Evolutionary conservation across 2,888 invertebrate species (phyloP).

Genomic region (Oeneis ivallda): DNA sequence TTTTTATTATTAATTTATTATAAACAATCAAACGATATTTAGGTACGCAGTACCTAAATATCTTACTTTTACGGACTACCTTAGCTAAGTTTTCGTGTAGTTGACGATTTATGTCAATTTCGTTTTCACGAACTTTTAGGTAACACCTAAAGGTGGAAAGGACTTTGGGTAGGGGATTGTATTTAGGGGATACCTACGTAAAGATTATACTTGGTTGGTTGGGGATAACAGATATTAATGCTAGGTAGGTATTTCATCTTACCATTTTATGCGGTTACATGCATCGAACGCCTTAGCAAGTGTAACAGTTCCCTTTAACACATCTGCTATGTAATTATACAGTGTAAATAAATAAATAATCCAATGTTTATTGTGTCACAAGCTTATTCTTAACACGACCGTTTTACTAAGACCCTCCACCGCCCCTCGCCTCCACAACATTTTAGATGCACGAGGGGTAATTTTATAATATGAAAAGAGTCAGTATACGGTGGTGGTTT

Average conservation of each 20-base stretch:
- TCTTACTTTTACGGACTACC: no score
- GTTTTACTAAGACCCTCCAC: constrained; percentile 43
- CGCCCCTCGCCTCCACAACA: constrained; percentile 22
- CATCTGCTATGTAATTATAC: constrained; percentile 72
- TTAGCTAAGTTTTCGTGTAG: no score
- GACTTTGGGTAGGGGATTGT: no score
- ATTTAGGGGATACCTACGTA: no score
- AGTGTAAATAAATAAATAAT: constrained; percentile 71
- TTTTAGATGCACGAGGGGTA: constrained; percentile 4
- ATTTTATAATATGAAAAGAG: constrained; percentile 13
- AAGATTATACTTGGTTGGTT: no score
- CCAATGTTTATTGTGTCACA: constrained; percentile 74
- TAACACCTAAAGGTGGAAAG: neutral
- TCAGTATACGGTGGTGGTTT: constrained; percentile 43
- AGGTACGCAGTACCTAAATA: no score
- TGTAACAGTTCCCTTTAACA: constrained; percentile 45
- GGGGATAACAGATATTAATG: no score
- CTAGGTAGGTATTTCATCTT: neutral
- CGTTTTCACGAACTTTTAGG: no score
- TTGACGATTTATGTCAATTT: no score
- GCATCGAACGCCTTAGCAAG: constrained; percentile 11
- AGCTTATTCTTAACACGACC: constrained; percentile 52
- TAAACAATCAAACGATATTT: no score
- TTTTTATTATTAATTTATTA: no score
- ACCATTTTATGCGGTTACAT: constrained; percentile 10